Evolutionary conservation across 2,888 invertebrate species (phyloP).

Genomic region (Parnassius smintheus): DNA sequence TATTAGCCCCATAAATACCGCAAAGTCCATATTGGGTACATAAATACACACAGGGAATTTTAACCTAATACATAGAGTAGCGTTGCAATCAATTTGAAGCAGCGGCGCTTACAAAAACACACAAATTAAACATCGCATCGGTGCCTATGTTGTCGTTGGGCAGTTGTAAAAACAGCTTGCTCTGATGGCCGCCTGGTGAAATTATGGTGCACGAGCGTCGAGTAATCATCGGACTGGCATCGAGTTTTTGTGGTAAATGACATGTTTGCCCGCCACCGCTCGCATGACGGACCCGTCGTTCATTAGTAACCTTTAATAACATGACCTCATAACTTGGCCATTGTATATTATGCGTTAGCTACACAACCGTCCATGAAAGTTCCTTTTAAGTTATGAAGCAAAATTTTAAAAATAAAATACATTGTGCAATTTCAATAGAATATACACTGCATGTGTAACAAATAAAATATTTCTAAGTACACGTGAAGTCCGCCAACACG

Average conservation of each 20-base stretch:
- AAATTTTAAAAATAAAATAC: no score
- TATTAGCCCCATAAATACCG: no score
- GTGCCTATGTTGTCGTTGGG: constrained; percentile 39
- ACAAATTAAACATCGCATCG: constrained; percentile 35
- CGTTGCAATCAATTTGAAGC: not conserved
- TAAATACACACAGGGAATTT: not conserved
- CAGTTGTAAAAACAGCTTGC: constrained; percentile 30
- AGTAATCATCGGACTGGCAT: constrained; percentile 48
- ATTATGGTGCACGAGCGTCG: constrained; percentile 43
- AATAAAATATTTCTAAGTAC: no score
- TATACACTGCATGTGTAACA: no score
- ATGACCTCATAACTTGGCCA: constrained; percentile 13
- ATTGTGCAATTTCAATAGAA: no score
- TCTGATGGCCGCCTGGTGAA: constrained; percentile 40
- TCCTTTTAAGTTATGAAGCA: no score
- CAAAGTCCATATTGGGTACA: no score
- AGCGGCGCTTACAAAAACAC: constrained; percentile 25
- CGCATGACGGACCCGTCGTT: constrained; percentile 31
- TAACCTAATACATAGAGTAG: constrained; percentile 7
- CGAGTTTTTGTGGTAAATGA: constrained; percentile 55
- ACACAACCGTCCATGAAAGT: constrained; percentile 5
- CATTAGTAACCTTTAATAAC: constrained; percentile 34
- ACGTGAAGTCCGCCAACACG: no score
- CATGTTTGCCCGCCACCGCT: constrained; percentile 42
- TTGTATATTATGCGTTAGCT: not conserved